Evolutionary conservation across 2,797 vertebrate genomes (phyloP).

Genomic region (Lindbergichthys nudifrons): DNA sequence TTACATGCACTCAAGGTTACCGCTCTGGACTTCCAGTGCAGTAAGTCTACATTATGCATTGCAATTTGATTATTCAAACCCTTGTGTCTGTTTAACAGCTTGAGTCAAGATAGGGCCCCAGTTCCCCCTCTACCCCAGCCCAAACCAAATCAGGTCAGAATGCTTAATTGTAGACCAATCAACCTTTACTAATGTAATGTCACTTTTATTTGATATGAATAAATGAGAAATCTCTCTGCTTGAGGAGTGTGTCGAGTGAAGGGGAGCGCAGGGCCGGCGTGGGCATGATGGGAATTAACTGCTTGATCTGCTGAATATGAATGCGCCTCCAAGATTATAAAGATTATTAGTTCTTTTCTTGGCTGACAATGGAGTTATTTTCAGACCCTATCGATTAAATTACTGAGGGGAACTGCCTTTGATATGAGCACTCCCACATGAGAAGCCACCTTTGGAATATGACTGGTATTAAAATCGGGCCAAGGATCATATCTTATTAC

Average conservation of each 20-base stretch:
- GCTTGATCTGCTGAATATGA: conserved; percentile 90
- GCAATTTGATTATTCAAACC: conserved; percentile 75
- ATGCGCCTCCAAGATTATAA: conserved; percentile 85
- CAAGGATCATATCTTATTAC: conserved; percentile 35
- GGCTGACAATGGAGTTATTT: conserved; percentile 85
- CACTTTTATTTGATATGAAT: conserved; percentile 87
- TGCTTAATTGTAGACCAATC: conserved; percentile 89
- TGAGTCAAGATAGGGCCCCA: conserved; percentile 58
- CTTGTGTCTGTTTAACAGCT: conserved; percentile 59
- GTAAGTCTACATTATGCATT: conserved; percentile 48
- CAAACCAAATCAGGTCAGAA: conserved; percentile 85
- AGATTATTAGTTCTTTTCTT: conserved; percentile 86
- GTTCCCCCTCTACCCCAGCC: conserved; percentile 60
- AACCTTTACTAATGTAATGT: conserved; percentile 87
- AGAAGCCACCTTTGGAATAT: conserved; percentile 75
- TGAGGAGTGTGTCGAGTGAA: conserved; percentile 78
- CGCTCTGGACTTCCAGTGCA: conserved; percentile 41
- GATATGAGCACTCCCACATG: conserved; percentile 79
- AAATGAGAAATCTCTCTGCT: conserved; percentile 87
- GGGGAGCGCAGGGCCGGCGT: conserved; percentile 58
- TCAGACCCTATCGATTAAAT: conserved; percentile 87
- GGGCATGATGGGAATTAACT: conserved; percentile 82
- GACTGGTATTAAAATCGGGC: conserved; percentile 85
- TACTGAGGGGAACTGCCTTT: conserved; percentile 78
- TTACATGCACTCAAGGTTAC: conserved; percentile 41